Base-by-base conservation (phyloP, 2,888 invertebrate species). In the Hydrotaea diabolus region DNA sequence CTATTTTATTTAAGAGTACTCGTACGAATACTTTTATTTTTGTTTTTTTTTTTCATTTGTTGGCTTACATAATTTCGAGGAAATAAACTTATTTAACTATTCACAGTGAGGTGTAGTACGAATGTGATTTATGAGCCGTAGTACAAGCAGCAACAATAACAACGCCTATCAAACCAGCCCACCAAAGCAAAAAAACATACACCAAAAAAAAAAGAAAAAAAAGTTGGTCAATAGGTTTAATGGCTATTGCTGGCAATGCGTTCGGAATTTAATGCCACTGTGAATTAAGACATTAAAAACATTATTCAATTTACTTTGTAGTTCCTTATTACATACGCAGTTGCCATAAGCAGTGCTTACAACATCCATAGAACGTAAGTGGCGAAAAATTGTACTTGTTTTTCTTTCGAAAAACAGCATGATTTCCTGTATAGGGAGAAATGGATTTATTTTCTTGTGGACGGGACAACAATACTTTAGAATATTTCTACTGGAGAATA, bases 1-100 rank as follows among this genome's bases (percentile, higher is more conserved):
- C 7, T 0, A 5, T 7, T 57, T 57, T 57, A 36, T 49, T 49
- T n/a, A 1, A 8, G 13, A 11, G 39, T 39, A 39, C 39, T 11
- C 23, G 55, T 57, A 21, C 55, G 55, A n/a, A 13, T 31, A 62
- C 31, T 62, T 36, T 49, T 19, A 55, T 73, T 62, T 57, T 31
- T 49, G n/a, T 73, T 78, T 64, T 39, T 39, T 13, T 39, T 49
- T 26, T 55, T 69, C 2, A 23, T 78, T 75, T 74, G 39, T 57
- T 1, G 9, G 11, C 69, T 85, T 85, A 80, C 46, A 77, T 82
- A 85, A 85, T 55, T 82, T 80, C 59, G 62, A 82, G 85, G 85
- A 85, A 85, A 85, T 82, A 53, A 82, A 82, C 39, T 79, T 73
- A 75, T 62, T 77, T 77, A 59, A 75, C 53, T 19, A 80, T 72